Evolutionary conservation across 2,888 invertebrate species (phyloP), one percentile per base, ranked within the genome.

Genomic region (Chaetoderma sp.): DNA sequence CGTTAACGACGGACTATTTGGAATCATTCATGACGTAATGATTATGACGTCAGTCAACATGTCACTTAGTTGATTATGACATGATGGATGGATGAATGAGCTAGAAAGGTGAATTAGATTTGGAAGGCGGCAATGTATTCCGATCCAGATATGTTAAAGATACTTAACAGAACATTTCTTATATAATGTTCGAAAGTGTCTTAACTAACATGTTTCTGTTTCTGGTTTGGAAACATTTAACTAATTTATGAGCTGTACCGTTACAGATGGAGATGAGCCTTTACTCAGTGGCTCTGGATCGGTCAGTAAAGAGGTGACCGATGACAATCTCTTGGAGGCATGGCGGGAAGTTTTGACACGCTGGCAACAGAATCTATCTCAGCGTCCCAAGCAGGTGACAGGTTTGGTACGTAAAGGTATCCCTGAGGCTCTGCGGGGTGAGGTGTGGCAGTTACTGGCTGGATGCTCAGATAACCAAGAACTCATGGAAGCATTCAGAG

Each of bases 271-370:
- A 58, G 89, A 89, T 78, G 98, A 98, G 82, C 98, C 98, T 0
- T 88, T 98, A 69, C 89, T 98, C n/a, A 98, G 97, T 86, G 99
- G 99, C 0, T 98, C 97, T 4, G 99, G 99, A 0, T 92, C 94
- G 81, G 98, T 99, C 1, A 96, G 96, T 0, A 97, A 96, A 86
- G 98, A 98, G 81, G 97, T 98, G 82, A 93, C 94, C 0, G 95
- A 94, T 83, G 94, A 94, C 75, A 94, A 96, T 54, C 76, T 86
- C 36, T 89, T 99, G 50, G 94, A 93, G 60, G 93, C 92, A 77
- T 99, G 98, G 98, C 92, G 93, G 60, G 95, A 96, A 82, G 93
- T 96, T 13, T 75, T 88, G 55, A 79, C 76, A 28, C 79, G 80
- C 49, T 86, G 86, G 86, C 83, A 85, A 58, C 80, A 82, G 65